These are phyloP conservation scores for Neodiprion virginianus DNA, from an alignment of 1,140 invertebrate genomes.

Conservation along the genomic window DNA sequence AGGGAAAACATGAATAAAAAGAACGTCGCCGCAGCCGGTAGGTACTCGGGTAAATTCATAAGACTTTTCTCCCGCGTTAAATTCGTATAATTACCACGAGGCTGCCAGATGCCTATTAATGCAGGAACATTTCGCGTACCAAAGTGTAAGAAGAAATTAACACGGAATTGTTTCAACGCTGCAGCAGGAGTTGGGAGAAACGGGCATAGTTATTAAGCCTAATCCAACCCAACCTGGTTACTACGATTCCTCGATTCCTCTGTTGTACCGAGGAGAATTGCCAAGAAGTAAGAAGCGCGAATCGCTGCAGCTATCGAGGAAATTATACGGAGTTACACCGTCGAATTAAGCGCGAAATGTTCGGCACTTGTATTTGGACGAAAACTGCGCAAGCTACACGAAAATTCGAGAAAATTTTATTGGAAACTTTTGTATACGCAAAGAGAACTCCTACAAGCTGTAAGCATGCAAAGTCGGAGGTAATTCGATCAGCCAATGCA, in stretches of 20 bases:
- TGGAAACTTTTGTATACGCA: too few relatives aligned
- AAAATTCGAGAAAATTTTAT: too few relatives aligned
- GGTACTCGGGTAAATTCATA: not conserved
- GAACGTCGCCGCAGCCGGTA: too few relatives aligned
- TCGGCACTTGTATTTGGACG: too few relatives aligned
- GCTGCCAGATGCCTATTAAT: not conserved
- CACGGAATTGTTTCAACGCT: not conserved
- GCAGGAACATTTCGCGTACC: not conserved
- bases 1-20: not conserved
- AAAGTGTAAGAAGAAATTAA: conserved; percentile 6
- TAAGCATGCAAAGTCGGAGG: not conserved
- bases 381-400: too few relatives aligned
- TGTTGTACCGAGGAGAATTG: not conserved
- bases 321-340: not conserved
- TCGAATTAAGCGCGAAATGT: too few relatives aligned
- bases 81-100: not conserved
- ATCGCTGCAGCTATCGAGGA: not conserved
- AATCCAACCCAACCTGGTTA: not conserved
- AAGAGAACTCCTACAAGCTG: not conserved
- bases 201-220: not conserved
- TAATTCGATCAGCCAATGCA: not conserved
- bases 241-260: too few relatives aligned
- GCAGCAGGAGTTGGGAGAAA: not conserved
- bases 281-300: not conserved
- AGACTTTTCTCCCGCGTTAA: not conserved